Conservation (phyloP, 2,113 vertebrate species). For the Phocoena sinus region DNA sequence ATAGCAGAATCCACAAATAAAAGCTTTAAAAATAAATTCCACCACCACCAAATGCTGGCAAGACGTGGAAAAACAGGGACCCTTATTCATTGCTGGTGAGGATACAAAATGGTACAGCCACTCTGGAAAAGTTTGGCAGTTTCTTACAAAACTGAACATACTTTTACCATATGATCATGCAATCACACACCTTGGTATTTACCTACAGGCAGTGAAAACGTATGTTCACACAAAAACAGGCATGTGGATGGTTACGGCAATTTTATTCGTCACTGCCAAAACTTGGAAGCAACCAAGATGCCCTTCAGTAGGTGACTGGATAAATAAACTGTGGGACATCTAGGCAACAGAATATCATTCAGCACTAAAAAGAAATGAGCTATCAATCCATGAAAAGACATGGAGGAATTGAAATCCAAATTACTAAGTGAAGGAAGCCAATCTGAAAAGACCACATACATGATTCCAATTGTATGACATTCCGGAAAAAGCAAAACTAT, state of each 20-base stretch:
- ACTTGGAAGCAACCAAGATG: background rate
- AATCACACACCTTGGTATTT: background rate
- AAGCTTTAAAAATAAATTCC: constrained; percentile 13
- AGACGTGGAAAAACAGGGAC: background rate
- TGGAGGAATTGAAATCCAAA: background rate
- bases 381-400: background rate
- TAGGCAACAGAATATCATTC: background rate
- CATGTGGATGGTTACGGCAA: background rate
- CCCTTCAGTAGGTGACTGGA: background rate
- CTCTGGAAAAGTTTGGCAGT: background rate
- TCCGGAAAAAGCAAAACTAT: background rate
- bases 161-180: background rate
- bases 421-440: background rate
- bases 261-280: background rate
- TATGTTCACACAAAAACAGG: background rate
- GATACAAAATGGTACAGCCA: background rate
- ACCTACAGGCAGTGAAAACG: background rate
- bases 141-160: background rate
- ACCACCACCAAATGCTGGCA: background rate
- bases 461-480: background rate
- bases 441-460: background rate
- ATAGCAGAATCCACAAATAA: background rate
- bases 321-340: background rate
- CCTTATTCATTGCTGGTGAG: background rate
- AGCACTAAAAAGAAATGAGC: background rate